phyloP scores from a whole-genome alignment of 2,113 vertebrate species.

The Silurus asotus region DNA sequence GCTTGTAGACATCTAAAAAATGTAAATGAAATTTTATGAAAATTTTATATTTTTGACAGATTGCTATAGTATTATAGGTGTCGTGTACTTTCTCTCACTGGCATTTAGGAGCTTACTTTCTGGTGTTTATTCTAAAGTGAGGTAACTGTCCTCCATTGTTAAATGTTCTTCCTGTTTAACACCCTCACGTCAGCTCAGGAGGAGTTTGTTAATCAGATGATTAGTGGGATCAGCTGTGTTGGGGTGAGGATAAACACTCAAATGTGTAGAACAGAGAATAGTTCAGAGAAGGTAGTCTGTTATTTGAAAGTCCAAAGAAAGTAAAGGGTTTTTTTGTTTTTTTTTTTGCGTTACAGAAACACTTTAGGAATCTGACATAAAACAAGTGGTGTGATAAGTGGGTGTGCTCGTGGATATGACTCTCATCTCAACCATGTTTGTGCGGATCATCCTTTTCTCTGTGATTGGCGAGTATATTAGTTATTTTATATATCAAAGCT shows the following conservation, averaged over 20 bases:
- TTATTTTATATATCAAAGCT: background rate
- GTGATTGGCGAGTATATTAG: slow-evolving; percentile 40
- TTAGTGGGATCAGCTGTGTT: background rate
- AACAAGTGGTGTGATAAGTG: background rate
- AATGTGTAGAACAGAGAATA: no score
- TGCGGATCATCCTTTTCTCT: background rate
- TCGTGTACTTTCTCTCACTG: background rate
- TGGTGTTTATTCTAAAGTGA: background rate
- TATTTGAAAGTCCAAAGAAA: background rate
- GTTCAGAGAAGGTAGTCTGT: background rate
- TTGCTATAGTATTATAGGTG: background rate
- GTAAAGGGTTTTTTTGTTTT: background rate
- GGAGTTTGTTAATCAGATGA: background rate
- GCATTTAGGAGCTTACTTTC: background rate
- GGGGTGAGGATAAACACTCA: background rate
- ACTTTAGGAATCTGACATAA: background rate
- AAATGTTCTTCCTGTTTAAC: background rate
- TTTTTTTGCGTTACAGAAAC: background rate
- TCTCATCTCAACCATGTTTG: slow-evolving; percentile 19
- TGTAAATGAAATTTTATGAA: no score
- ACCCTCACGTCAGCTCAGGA: background rate
- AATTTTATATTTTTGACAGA: no score
- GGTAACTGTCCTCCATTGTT: background rate
- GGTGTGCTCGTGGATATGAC: background rate
- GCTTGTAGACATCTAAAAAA: no score